Evolutionary conservation across 2,113 vertebrate genomes (phyloP).

Genomic region (Bettongia penicillata): DNA sequence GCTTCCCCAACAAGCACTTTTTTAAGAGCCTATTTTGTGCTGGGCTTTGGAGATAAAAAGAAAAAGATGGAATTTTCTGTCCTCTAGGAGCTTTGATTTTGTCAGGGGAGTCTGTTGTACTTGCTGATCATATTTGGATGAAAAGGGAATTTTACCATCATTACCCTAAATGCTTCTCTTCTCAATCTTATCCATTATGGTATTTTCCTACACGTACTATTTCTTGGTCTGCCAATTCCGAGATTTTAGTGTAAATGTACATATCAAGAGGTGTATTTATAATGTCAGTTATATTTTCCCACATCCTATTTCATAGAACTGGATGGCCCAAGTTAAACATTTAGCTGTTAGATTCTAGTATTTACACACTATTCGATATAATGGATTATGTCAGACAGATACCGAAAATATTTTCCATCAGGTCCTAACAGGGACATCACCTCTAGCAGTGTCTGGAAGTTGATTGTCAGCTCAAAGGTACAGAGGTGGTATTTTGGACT

Average conservation of each 20-base stretch:
- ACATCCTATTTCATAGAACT: not conserved
- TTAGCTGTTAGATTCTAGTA: conserved; percentile 34
- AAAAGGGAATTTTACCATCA: not conserved
- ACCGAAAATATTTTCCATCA: not conserved
- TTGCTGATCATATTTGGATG: not conserved
- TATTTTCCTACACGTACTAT: not conserved
- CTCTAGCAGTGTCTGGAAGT: conserved; percentile 16
- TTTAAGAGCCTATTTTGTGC: not conserved
- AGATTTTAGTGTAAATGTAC: conserved; percentile 3
- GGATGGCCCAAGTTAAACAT: not conserved
- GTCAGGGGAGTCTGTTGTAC: not conserved
- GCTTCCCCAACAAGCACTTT: not conserved
- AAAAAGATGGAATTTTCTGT: not conserved
- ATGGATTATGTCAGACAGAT: conserved; percentile 1
- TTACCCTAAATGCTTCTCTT: not conserved
- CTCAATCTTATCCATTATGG: not conserved
- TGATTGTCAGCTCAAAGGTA: not conserved
- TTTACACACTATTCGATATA: not conserved
- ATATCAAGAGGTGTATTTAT: not conserved
- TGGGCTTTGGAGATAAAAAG: not conserved
- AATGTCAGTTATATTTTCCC: not conserved
- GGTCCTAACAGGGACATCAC: not conserved
- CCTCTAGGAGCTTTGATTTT: not conserved
- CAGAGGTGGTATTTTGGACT: conserved; percentile 5
- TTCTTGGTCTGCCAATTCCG: conserved; percentile 32